These are phyloP conservation scores for Achroia grisella DNA, from an alignment of 1,140 invertebrate genomes.

Conservation along the genomic window DNA sequence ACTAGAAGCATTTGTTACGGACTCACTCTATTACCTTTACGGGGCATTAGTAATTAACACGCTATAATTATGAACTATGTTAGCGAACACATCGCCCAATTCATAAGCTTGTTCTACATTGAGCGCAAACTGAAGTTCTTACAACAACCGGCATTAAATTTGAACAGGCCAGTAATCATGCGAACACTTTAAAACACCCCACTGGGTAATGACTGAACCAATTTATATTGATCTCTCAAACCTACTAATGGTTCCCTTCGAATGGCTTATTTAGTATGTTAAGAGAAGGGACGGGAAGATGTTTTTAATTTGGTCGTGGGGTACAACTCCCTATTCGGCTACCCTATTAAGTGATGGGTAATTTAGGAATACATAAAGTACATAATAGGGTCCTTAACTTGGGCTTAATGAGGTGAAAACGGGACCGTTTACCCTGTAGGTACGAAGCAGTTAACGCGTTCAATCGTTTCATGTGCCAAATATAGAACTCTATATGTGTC, in stretches of 20 bases:
- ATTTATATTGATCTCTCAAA: conserved; percentile 26
- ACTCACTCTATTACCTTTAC: too few species aligned
- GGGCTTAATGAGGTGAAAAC: conserved; percentile 63
- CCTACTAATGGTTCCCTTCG: neutral
- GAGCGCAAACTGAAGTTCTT: conserved; percentile 13
- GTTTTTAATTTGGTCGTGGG: conserved; percentile 31
- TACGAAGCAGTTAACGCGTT: conserved; percentile 18
- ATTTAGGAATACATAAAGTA: conserved; percentile 68
- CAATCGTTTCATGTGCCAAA: conserved; percentile 15
- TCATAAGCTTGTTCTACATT: conserved; percentile 25
- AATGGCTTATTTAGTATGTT: neutral
- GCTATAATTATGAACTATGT: neutral
- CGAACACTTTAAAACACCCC: conserved; percentile 58
- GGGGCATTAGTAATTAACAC: too few species aligned
- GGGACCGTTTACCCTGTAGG: conserved; percentile 38
- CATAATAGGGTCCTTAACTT: conserved; percentile 68
- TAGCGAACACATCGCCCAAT: conserved; percentile 20
- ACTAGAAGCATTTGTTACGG: neutral
- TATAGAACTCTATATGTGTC: conserved; percentile 8
- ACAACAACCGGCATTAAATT: conserved; percentile 53
- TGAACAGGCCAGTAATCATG: conserved; percentile 63
- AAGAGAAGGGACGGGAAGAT: conserved; percentile 17
- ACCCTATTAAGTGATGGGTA: conserved; percentile 54
- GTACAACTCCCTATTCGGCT: conserved; percentile 31
- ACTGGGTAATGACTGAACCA: conserved; percentile 31